These are phyloP conservation scores for Bergia puertoricense DNA, from an alignment of 92 coral and sea anemone species.

Conservation along the genomic window DNA sequence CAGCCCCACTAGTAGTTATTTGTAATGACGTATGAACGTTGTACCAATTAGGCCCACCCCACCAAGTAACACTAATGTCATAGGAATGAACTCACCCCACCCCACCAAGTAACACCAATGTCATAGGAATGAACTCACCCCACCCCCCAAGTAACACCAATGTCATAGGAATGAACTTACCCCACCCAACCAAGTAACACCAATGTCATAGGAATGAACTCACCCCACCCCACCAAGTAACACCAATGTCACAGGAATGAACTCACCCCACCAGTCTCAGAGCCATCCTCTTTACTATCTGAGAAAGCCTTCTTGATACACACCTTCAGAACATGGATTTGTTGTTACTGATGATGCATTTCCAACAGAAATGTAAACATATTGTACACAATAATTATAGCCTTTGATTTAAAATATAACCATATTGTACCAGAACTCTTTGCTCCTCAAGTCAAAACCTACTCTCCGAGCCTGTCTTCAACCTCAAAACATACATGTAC, in stretches of 20 bases:
- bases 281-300: constrained; percentile 40
- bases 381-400: background rate
- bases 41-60: too few species aligned
- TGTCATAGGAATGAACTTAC: too few species aligned
- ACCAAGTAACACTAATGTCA: too few species aligned
- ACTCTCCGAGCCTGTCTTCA: too few species aligned
- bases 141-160: too few species aligned
- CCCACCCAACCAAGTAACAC: background rate
- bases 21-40: too few species aligned
- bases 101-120: too few species aligned
- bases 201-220: background rate
- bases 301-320: constrained; percentile 39
- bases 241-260: background rate
- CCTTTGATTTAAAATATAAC: background rate
- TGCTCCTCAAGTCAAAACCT: too few species aligned
- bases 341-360: background rate
- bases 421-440: background rate
- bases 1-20: too few species aligned
- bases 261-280: constrained; percentile 35
- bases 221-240: background rate
- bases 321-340: background rate
- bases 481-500: background rate
- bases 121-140: background rate
- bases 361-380: background rate
- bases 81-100: too few species aligned